A percentile compares a stretch with the other conserved stretches of the same genome.
These are phyloP conservation scores for Sminthopsis crassicaudata DNA, from an alignment of 2,113 vertebrate species.

Conservation along the genomic window DNA sequence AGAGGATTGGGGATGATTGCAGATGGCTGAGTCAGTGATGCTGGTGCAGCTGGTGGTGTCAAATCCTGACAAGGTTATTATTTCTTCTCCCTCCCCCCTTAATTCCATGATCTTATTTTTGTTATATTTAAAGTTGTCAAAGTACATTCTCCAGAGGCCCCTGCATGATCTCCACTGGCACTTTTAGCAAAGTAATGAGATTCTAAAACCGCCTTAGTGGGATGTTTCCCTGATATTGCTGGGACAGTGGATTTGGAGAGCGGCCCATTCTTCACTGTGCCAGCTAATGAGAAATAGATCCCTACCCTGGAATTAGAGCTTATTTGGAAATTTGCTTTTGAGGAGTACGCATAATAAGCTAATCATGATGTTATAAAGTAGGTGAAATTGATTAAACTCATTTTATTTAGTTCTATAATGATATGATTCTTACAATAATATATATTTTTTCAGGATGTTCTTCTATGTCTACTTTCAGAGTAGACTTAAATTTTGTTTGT, in stretches of 20 bases:
- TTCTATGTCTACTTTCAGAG: not conserved
- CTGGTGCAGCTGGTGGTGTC: not conserved
- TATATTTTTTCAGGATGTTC: not conserved
- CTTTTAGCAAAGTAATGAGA: not conserved
- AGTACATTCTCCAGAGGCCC: not conserved
- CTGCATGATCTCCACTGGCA: not conserved
- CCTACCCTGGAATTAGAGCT: not conserved
- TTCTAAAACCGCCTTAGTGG: not conserved
- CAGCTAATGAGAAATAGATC: not conserved
- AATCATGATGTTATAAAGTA: not conserved
- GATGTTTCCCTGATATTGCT: not conserved
- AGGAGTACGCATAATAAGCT: not conserved
- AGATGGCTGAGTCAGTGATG: not conserved
- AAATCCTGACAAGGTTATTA: not conserved
- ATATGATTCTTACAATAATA: not conserved
- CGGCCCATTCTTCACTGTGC: not conserved
- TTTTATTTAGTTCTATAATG: not conserved
- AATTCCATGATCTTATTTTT: not conserved
- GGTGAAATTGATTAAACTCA: not conserved
- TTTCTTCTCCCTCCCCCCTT: not conserved
- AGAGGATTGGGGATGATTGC: not conserved
- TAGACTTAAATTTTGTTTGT: not conserved
- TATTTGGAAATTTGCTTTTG: not conserved
- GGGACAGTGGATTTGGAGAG: not conserved
- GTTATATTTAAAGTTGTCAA: slow-evolving; percentile 5